These are phyloP conservation scores for Uropetala carovei DNA, from an alignment of 2,888 invertebrate species.

Conservation along the genomic window DNA sequence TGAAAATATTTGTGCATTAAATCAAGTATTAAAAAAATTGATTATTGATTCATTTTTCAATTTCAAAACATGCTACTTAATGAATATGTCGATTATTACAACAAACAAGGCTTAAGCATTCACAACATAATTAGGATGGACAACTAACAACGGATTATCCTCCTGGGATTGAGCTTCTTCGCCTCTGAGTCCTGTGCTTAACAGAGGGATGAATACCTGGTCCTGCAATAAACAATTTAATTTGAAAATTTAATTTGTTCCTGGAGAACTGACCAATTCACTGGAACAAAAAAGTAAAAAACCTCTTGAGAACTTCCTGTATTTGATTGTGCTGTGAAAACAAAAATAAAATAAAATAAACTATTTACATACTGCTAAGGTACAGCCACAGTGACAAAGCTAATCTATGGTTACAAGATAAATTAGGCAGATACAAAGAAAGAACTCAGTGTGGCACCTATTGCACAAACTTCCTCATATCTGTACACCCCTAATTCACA, in stretches of 20 bases:
- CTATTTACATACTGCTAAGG: no score
- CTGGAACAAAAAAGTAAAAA: slow-evolving; percentile 65
- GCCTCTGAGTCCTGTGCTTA: slow-evolving; percentile 77
- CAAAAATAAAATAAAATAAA: no score
- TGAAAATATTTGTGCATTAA: no score
- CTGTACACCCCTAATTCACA: no score
- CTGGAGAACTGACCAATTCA: slow-evolving; percentile 66
- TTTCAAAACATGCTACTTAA: no score
- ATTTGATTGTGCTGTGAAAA: no score
- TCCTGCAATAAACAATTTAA: slow-evolving; percentile 79
- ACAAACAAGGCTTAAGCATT: slow-evolving; percentile 75
- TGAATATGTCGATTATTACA: not conserved
- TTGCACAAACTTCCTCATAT: not conserved
- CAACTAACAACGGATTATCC: slow-evolving; percentile 91
- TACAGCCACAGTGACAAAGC: no score
- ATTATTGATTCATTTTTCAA: no score
- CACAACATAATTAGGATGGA: slow-evolving; percentile 96
- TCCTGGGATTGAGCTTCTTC: slow-evolving; percentile 79
- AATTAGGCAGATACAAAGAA: no score
- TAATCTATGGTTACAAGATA: no score
- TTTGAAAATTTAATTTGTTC: slow-evolving; percentile 4
- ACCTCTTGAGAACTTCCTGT: slow-evolving; percentile 34
- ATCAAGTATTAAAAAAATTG: no score
- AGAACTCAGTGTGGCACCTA: no score
- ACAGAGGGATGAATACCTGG: slow-evolving; percentile 88